phyloP scores from a whole-genome alignment of 2,888 invertebrate genomes.

The Melanostoma scalare region DNA sequence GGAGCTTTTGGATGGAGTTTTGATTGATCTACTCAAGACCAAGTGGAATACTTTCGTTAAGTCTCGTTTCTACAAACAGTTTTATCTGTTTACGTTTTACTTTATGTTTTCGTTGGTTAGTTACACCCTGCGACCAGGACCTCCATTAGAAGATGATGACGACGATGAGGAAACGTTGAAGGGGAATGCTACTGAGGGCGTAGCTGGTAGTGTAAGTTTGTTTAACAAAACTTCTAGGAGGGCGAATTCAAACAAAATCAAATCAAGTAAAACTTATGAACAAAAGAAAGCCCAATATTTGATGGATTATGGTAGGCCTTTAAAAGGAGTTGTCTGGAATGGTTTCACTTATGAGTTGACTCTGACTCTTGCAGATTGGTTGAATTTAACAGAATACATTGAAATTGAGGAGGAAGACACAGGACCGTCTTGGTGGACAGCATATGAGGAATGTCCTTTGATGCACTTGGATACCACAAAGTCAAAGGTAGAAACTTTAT shows the following conservation, averaged over 20 bases:
- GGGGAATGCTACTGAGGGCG: constrained; percentile 52
- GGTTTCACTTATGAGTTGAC: neutral
- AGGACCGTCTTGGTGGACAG: constrained; percentile 80
- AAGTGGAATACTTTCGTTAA: constrained; percentile 99
- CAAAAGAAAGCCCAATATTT: neutral
- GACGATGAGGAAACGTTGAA: constrained; percentile 70
- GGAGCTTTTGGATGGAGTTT: constrained; percentile 95
- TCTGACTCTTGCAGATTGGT: constrained; percentile 77
- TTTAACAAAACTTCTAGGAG: constrained; percentile 23
- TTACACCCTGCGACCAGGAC: constrained; percentile 94
- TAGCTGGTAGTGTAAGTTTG: constrained; percentile 5
- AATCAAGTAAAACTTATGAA: constrained; percentile 22
- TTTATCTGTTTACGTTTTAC: constrained; percentile 94
- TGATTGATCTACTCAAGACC: constrained; percentile 95
- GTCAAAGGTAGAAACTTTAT: constrained; percentile 76
- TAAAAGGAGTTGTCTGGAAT: too few relatives aligned
- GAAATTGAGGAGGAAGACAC: constrained; percentile 77
- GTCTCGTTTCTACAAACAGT: constrained; percentile 95
- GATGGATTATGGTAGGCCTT: constrained; percentile 39
- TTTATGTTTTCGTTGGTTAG: constrained; percentile 94
- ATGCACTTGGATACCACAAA: constrained; percentile 80
- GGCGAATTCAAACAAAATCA: neutral
- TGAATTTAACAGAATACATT: constrained; percentile 80
- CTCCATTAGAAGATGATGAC: constrained; percentile 82
- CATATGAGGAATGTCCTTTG: constrained; percentile 80